Evolutionary conservation across 2,113 vertebrate genomes (phyloP), one percentile per base, ranked within the genome.

Genomic region (Albula goreensis): DNA sequence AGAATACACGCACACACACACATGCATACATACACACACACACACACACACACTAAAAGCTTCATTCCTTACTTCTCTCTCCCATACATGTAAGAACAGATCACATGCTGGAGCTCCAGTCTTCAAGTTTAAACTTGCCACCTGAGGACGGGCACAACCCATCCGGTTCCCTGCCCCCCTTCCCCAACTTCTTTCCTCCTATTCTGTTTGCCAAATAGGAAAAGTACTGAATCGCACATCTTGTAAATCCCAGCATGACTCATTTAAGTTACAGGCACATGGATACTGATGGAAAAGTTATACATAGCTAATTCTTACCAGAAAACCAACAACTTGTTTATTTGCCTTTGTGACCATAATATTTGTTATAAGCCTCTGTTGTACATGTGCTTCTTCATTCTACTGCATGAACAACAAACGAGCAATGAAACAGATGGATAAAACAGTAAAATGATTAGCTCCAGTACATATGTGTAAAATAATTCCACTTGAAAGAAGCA

Each of bases 51-150:
- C 52, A 53, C 52, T 6, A 5, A 53, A 6, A 56, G n/a, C 22
- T 74, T 31, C 70, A n/a, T 74, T 74, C n/a, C 70, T 74, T 56
- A 9, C n/a, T 7, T 74, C 70, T 31, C 70, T 74, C 25, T n/a
- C 70, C 22, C 22, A 31, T n/a, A 74, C 70, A 74, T 74, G 70
- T 13, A 74, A 74, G 70, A 74, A 74, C 70, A 74, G 70, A n/a
- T 74, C 70, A 74, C 22, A 74, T 41, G 31, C 17, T 31, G 70
- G n/a, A 31, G 70, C 4, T 19, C 5, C 22, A n/a, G 10, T 74
- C 70, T 4, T 87, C 93, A 92, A 83, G 94, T 93, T 86, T 41
- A 63, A 85, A 91, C 94, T 85, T 87, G 93, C 53, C 84, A 56
- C 51, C 19, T 50, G 53, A 25, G 70, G 70, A 22, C 52, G 83